These are phyloP conservation scores for Okapia johnstoni DNA, from an alignment of 2,113 vertebrate genomes.

Conservation along the genomic window DNA sequence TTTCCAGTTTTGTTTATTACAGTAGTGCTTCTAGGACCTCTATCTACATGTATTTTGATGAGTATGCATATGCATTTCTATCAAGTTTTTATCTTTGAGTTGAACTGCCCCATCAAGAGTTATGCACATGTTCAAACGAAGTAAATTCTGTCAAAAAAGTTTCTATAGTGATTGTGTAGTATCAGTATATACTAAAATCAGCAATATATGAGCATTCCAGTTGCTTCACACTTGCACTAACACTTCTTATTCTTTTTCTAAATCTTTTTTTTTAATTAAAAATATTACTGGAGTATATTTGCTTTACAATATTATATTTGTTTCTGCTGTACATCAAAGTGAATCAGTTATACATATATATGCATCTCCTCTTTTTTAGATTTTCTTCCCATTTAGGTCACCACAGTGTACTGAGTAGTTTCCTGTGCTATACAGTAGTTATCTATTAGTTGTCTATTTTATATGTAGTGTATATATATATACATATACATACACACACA, in stretches of 20 bases:
- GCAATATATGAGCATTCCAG: neutral
- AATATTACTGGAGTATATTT: neutral
- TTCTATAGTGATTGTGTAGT: neutral
- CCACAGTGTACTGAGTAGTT: neutral
- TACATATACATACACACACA: too few species aligned
- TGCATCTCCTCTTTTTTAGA: neutral
- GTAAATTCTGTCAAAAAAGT: neutral
- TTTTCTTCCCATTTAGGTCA: neutral
- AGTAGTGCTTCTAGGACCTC: neutral
- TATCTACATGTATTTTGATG: neutral
- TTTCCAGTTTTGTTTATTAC: neutral
- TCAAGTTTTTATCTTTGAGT: neutral
- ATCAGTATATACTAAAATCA: neutral
- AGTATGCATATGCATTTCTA: neutral
- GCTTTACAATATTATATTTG: neutral
- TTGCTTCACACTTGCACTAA: neutral
- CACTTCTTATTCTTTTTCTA: neutral
- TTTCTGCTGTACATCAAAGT: neutral
- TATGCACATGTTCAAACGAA: neutral
- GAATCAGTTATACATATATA: neutral
- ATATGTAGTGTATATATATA: neutral
- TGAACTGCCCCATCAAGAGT: neutral
- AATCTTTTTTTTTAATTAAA: neutral
- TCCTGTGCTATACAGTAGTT: neutral
- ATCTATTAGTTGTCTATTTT: neutral